phyloP scores from a whole-genome alignment of 2,888 invertebrate species.

The Dione juno region DNA sequence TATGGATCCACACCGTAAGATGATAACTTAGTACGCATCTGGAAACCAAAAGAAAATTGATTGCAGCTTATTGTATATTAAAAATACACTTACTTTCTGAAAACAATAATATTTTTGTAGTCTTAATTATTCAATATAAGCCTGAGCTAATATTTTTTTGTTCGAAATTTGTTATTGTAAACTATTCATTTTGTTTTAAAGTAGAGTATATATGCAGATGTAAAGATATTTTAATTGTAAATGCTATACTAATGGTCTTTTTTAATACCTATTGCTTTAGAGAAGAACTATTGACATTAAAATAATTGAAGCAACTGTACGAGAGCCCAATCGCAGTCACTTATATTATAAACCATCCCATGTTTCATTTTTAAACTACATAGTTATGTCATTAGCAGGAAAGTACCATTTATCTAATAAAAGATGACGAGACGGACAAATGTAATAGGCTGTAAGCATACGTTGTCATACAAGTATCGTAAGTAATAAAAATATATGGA shows the following conservation, averaged over 20 bases:
- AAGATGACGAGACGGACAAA: conserved; percentile 1
- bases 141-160: no score
- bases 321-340: conserved; percentile 4
- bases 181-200: no score
- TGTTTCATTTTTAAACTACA: conserved; percentile 18
- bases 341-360: not conserved
- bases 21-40: conserved; percentile 86
- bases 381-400: conserved; percentile 19
- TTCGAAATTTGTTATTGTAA: no score
- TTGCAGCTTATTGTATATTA: no score
- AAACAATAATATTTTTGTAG: no score
- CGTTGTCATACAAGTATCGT: not conserved
- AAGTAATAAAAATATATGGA: not conserved
- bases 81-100: no score
- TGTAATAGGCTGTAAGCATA: not conserved
- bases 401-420: conserved; percentile 25
- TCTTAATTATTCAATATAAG: no score
- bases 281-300: not conserved
- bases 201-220: no score
- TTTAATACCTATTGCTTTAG: no score
- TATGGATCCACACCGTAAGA: conserved; percentile 89
- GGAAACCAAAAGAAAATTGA: conserved; percentile 31
- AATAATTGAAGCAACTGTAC: not conserved
- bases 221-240: no score
- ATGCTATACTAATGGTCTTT: no score